These are phyloP conservation scores for Hepsetus odoe DNA, from an alignment of 2,113 vertebrate species.

Conservation along the genomic window DNA sequence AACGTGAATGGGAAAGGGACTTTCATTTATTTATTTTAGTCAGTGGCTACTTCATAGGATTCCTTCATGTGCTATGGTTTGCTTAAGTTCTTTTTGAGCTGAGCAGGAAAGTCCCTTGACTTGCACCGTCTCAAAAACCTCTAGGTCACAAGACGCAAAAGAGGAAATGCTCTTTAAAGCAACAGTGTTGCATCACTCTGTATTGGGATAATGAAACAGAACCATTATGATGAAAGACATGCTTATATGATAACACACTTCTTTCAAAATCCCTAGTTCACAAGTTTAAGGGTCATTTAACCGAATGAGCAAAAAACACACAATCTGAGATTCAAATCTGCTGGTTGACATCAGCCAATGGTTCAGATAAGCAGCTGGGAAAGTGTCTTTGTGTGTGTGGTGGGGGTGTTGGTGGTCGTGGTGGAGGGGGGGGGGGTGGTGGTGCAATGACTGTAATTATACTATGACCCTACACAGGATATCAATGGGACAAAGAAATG, in stretches of 20 bases:
- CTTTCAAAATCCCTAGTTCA: background rate
- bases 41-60: background rate
- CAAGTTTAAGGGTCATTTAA: background rate
- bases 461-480: background rate
- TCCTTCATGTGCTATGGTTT: background rate
- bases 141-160: constrained; percentile 13
- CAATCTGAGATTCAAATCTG: background rate
- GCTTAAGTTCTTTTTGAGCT: constrained; percentile 29
- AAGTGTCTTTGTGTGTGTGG: too few relatives aligned
- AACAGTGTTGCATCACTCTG: constrained; percentile 20
- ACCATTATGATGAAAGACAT: background rate
- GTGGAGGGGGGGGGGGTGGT: too few relatives aligned
- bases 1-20: constrained; percentile 28
- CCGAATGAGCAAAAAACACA: background rate
- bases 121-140: background rate
- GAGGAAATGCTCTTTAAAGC: constrained; percentile 20
- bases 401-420: too few relatives aligned
- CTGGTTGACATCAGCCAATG: too few relatives aligned
- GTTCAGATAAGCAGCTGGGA: too few relatives aligned
- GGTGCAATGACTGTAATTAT: too few relatives aligned
- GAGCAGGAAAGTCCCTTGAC: constrained; percentile 48
- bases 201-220: background rate
- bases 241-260: background rate
- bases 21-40: constrained; percentile 6
- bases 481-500: background rate